phyloP scores from a whole-genome alignment of 2,888 invertebrate species.

The Isoperla grammatica region DNA sequence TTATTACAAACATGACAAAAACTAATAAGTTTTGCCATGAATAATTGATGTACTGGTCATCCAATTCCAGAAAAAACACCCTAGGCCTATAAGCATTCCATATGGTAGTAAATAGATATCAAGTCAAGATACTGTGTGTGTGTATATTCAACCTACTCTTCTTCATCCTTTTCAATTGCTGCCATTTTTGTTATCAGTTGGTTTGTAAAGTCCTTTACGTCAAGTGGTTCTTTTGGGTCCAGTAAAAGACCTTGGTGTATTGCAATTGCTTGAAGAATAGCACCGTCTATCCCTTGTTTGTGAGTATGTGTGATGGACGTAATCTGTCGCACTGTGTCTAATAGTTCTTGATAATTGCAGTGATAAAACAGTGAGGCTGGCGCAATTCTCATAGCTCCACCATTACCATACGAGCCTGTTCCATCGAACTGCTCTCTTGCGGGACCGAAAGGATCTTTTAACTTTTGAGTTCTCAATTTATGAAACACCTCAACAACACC shows the following conservation, averaged over 20 bases:
- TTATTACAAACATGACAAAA: too few relatives aligned
- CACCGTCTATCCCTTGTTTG: slow-evolving; percentile 51
- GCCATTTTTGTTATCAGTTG: slow-evolving; percentile 51
- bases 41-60: too few relatives aligned
- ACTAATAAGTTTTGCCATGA: too few relatives aligned
- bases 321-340: slow-evolving; percentile 47
- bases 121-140: too few relatives aligned
- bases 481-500: slow-evolving; percentile 53
- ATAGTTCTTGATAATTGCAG: slow-evolving; percentile 46
- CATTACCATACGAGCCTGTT: slow-evolving; percentile 69
- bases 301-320: slow-evolving; percentile 60
- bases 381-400: slow-evolving; percentile 66
- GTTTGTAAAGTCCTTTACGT: slow-evolving; percentile 48
- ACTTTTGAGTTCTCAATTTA: slow-evolving; percentile 50
- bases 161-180: slow-evolving; percentile 45
- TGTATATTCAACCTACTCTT: slow-evolving; percentile 40
- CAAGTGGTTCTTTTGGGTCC: slow-evolving; percentile 45
- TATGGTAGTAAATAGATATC: too few relatives aligned
- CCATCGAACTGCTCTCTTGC: slow-evolving; percentile 62
- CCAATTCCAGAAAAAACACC: too few relatives aligned
- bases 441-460: slow-evolving; percentile 54
- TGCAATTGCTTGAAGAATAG: slow-evolving; percentile 53
- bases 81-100: too few relatives aligned
- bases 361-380: slow-evolving; percentile 59
- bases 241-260: slow-evolving; percentile 50